A percentile compares a stretch with the other conserved stretches of the same genome.
phyloP scores from a whole-genome alignment of 2,797 vertebrate species.

The Chelidonichthys spinosus region DNA sequence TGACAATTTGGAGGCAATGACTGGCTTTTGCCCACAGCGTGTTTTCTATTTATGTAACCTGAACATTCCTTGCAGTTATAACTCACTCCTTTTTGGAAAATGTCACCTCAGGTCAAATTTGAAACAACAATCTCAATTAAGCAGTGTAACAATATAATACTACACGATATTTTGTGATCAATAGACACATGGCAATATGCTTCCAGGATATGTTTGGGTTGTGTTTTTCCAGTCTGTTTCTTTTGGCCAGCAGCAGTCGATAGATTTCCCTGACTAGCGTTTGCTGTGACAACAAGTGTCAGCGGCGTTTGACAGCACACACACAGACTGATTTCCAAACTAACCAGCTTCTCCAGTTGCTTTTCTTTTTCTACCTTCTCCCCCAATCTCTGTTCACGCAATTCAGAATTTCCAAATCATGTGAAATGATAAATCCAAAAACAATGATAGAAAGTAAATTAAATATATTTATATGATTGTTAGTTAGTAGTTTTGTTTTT shows the following conservation, averaged over 20 bases:
- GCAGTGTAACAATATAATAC: background rate
- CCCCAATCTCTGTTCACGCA: background rate
- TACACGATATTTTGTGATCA: background rate
- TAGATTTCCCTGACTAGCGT: conserved; percentile 19
- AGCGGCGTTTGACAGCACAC: conserved; percentile 22
- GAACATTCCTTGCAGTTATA: background rate
- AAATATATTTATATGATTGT: too few species aligned
- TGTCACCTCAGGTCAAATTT: background rate
- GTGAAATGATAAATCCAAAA: background rate
- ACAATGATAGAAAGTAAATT: background rate
- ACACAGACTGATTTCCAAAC: conserved; percentile 16
- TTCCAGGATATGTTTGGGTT: background rate
- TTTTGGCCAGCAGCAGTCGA: conserved; percentile 23
- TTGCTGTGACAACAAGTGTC: conserved; percentile 24
- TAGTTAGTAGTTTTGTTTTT: too few species aligned
- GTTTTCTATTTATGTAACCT: conserved; percentile 6
- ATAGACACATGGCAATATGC: background rate
- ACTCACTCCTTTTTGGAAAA: background rate
- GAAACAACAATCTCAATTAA: background rate
- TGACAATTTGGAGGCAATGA: conserved; percentile 12
- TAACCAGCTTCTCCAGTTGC: background rate
- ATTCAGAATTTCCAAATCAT: background rate
- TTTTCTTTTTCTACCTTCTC: conserved; percentile 9
- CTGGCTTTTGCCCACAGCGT: conserved; percentile 14
- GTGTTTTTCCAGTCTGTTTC: background rate